Evolutionary conservation across 2,797 vertebrate species (phyloP).

Genomic region (Echiichthys vipera): DNA sequence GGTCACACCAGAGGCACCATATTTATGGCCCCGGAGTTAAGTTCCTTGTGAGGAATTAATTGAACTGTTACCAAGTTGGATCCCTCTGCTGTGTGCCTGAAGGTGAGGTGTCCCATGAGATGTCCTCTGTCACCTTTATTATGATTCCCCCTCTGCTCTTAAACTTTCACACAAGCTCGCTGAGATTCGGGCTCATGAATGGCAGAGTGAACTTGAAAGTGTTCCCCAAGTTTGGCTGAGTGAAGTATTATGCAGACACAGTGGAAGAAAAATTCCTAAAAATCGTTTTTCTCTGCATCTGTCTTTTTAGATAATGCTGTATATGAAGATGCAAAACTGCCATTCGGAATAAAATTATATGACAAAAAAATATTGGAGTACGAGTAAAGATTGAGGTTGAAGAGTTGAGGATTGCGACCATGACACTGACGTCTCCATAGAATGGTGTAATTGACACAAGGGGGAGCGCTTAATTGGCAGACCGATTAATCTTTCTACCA

Average conservation of each 20-base stretch:
- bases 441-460: no score
- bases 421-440: no score
- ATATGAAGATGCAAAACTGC: constrained; percentile 30
- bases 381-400: no score
- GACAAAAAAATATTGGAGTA: constrained; percentile 9
- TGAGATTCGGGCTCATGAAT: constrained; percentile 50
- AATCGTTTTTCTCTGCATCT: constrained; percentile 12
- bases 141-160: constrained; percentile 67
- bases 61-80: constrained; percentile 57
- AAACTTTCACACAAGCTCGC: constrained; percentile 60
- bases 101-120: constrained; percentile 58
- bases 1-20: background rate
- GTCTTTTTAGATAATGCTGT: constrained; percentile 17
- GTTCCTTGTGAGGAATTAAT: constrained; percentile 49
- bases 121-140: constrained; percentile 71
- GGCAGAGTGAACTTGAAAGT: constrained; percentile 66
- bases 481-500: no score
- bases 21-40: constrained; percentile 10
- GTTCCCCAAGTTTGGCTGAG: constrained; percentile 50
- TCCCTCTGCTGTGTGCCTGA: constrained; percentile 49
- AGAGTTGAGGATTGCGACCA: no score
- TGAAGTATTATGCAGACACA: constrained; percentile 40
- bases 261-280: constrained; percentile 51
- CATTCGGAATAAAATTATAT: constrained; percentile 3
- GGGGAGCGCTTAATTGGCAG: no score